Percentiles rank a stretch among this genome's conserved stretches.
phyloP scores from a whole-genome alignment of 23 tunicate species.

The Halocynthia aurantium region DNA sequence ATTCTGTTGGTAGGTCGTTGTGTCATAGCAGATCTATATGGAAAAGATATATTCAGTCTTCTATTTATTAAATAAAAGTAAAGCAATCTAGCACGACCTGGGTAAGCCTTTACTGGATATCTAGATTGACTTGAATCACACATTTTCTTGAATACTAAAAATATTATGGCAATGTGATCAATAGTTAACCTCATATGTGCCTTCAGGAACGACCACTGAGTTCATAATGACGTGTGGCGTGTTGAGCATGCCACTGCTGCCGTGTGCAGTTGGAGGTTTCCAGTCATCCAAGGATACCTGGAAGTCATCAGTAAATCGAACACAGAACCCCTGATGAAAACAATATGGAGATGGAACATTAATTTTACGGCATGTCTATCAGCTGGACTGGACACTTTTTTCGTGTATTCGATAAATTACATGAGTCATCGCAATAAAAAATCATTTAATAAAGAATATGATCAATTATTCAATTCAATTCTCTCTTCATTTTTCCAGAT shows the following conservation, averaged over 20 bases:
- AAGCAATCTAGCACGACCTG: not conserved
- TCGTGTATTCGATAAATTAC: not conserved
- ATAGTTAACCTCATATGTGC: conserved; percentile 65
- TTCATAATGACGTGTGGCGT: conserved; percentile 38
- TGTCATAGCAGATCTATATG: conserved; percentile 73
- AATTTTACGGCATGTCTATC: not conserved
- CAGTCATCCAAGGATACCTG: conserved; percentile 87
- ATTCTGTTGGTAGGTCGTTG: conserved; percentile 50
- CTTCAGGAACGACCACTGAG: conserved; percentile 84
- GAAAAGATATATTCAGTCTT: not conserved
- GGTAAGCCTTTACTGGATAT: no score
- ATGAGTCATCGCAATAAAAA: not conserved
- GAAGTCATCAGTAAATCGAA: conserved; percentile 85
- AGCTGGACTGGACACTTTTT: not conserved
- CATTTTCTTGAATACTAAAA: no score
- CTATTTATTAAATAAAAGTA: not conserved
- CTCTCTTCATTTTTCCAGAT: no score
- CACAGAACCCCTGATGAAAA: conserved; percentile 53
- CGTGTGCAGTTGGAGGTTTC: conserved; percentile 18
- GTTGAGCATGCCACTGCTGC: not conserved
- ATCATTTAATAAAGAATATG: not conserved
- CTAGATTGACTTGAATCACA: no score
- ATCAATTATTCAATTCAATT: no score
- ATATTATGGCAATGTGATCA: no score
- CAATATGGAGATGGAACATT: no score